Evolutionary conservation across 2,888 invertebrate genomes (phyloP), one percentile per base, ranked within the genome.

Genomic region (Chrysolina oricalcia): DNA sequence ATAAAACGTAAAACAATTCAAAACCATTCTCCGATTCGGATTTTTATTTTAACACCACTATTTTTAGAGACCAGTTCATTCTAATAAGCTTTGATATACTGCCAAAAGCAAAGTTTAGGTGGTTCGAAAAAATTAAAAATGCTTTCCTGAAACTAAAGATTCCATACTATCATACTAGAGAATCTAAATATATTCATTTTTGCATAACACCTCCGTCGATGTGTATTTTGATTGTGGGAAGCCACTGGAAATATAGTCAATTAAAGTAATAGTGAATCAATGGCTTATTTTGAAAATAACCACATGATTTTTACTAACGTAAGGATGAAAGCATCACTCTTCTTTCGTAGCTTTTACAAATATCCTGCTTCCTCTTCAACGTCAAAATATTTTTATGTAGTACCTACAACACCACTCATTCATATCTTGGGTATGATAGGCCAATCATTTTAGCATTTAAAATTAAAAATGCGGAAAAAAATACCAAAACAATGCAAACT

Each of bases 41-140:
- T 73, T 80, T 77, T 80, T 78, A 76, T 79, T 79, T 80, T 68
- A 77, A 79, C 77, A 56, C 65, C n/a, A 64, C 79, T 80, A 80
- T 75, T 79, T 77, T 75, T 80, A 80, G 80, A 73, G 41, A 65
- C 74, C 70, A 74, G 76, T 79, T 80, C 72, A 79, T 75, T 80
- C 80, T 81, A 78, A 81, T 78, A 80, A 80, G 74, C 70, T 80
- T 80, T 81, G 81, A 81, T 78, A 71, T 79, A 78, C 70, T 82
- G 82, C 82, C 82, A 82, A 78, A 76, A 76, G 41, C 68, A 70
- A 67, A 72, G 63, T 69, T 56, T 43, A 43, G 62, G 53, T 64
- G 46, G 68, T 76, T 74, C 53, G 21, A 70, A 63, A 63, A 73
- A 71, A 70, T 67, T 62, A 50, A 68, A 76, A 40, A 41, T 63